Evolutionary conservation across 2,888 invertebrate genomes (phyloP).

Genomic region (Dusona sp.): DNA sequence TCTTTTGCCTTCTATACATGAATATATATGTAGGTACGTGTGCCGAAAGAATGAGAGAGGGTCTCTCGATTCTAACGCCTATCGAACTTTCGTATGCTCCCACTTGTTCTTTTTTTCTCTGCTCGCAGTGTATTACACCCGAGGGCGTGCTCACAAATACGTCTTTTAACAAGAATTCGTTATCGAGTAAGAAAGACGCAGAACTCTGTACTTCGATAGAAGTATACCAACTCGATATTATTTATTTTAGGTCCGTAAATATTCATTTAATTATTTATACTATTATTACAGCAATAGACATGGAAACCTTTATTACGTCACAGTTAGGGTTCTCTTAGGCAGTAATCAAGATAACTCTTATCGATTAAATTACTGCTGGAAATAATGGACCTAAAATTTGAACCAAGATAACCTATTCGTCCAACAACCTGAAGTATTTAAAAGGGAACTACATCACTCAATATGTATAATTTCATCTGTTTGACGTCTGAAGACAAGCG

Average conservation of each 20-base stretch:
- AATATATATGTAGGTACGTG: not conserved
- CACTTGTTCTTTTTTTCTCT: constrained; percentile 36
- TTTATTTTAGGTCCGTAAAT: not conserved
- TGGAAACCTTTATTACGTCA: too few species aligned
- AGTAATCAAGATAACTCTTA: too few species aligned
- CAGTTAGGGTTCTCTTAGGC: too few species aligned
- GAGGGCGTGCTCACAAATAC: constrained; percentile 51
- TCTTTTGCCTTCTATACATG: constrained; percentile 34
- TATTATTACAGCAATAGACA: not conserved
- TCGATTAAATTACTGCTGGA: too few species aligned
- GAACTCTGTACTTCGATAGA: not conserved
- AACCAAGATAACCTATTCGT: too few species aligned
- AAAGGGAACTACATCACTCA: too few species aligned
- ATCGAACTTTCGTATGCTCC: constrained; percentile 66
- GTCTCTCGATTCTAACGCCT: constrained; percentile 57
- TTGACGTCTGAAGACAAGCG: too few species aligned
- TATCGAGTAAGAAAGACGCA: constrained; percentile 30
- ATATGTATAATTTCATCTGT: too few species aligned
- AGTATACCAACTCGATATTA: not conserved
- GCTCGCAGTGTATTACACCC: constrained; percentile 35
- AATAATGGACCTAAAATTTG: too few species aligned
- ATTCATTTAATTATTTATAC: not conserved
- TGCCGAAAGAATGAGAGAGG: constrained; percentile 7
- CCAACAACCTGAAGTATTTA: too few species aligned
- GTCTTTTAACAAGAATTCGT: constrained; percentile 44